Evolutionary conservation across 1,140 invertebrate species (phyloP), one percentile per base, ranked within the genome.

Genomic region (Triops cancriformis): DNA sequence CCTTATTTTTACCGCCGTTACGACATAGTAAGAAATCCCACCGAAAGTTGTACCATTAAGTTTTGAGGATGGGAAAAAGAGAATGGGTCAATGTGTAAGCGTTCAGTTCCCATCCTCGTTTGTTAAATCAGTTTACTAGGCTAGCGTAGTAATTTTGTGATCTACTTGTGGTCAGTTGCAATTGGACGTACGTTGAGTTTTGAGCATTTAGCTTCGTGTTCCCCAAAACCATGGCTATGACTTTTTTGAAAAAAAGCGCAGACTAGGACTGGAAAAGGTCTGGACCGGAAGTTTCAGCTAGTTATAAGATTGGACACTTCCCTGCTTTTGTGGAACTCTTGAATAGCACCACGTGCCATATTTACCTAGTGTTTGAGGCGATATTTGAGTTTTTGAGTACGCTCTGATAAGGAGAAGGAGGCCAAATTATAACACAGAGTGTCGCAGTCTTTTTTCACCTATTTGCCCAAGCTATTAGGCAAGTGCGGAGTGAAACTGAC

Each of bases 321-420:
- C 51, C n/a, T 64, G 14, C 51, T 5, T n/a, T 23, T 23, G 18
- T 18, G 23, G 51, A n/a, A 18, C 51, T 64, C n/a, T 18, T n/a
- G 10, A 64, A 64, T 64, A 18, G 51, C 51, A 64, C 9, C 51
- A 64, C 51, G 51, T 1, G 51, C 51, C 51, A 23, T 64, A 64
- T 64, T 64, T 64, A 64, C 51, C 51, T 64, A 64, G 51, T 18
- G 51, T 64, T 64, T 5, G 51, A 64, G 51, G 51, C 51, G 51
- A 9, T 64, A 1, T 64, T 64, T 23, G 23, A 64, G 51, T 64
- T 23, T 64, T 64, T 23, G 0, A 64, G 23, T 18, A n/a, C 23
- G 14, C 18, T n/a, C 51, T 64, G 51, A 64, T 64, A 64, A 64
- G 51, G 18, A 64, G 14, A 64, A 64, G 51, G 51, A 64, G 51